phyloP scores from a whole-genome alignment of 2,888 invertebrate species.

The Anodontia alba region DNA sequence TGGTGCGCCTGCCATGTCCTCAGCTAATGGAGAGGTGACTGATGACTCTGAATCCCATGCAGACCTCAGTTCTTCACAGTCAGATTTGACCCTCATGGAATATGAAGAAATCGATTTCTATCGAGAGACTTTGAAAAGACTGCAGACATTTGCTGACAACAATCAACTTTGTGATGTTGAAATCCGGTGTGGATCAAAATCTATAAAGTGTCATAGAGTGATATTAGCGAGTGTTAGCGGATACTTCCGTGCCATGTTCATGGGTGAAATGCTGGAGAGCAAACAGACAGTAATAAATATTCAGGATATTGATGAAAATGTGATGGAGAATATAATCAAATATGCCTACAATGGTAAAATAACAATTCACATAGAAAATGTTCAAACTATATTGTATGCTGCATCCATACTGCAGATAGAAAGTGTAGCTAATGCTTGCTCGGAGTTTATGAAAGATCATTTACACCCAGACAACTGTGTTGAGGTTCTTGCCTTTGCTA shows the following conservation, averaged over 20 bases:
- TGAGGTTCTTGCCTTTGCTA: constrained; percentile 85
- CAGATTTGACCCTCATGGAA: constrained; percentile 22
- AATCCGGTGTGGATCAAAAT: constrained; percentile 73
- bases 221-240: constrained; percentile 85
- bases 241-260: constrained; percentile 86
- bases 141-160: constrained; percentile 77
- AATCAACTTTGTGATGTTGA: constrained; percentile 84
- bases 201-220: constrained; percentile 84
- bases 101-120: constrained; percentile 53
- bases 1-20: not conserved
- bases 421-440: constrained; percentile 84
- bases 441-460: constrained; percentile 85
- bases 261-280: constrained; percentile 84
- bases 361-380: constrained; percentile 83
- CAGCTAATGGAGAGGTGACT: not conserved
- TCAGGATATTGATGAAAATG: constrained; percentile 83
- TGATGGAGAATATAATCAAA: constrained; percentile 83
- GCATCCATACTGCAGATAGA: constrained; percentile 86
- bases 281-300: constrained; percentile 77
- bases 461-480: constrained; percentile 85
- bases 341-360: constrained; percentile 86
- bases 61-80: not conserved
- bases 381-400: constrained; percentile 85
- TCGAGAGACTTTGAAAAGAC: constrained; percentile 68
- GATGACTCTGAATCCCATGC: not conserved